Percentiles rank a stretch among this genome's conserved stretches.
These are phyloP conservation scores for Drosophila ambigua DNA, from an alignment of 1,140 invertebrate genomes.

Conservation along the genomic window DNA sequence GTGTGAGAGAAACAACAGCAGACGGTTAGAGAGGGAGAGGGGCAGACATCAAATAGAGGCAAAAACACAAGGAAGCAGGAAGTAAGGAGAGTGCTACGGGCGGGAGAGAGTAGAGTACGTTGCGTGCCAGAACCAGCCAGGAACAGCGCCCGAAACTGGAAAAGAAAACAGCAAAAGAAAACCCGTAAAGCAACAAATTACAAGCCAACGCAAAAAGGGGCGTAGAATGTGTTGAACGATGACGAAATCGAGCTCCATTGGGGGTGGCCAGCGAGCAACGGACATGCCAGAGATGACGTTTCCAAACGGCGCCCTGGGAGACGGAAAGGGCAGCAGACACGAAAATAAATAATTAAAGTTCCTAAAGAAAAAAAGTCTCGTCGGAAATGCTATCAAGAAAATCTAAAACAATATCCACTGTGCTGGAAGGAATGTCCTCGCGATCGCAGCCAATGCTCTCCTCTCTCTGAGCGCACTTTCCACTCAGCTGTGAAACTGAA, in stretches of 20 bases:
- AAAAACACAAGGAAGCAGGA: slow-evolving; percentile 17
- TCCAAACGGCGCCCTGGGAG: background rate
- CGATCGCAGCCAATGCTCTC: too few species aligned
- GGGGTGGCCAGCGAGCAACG: slow-evolving; percentile 1
- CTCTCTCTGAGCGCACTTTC: too few species aligned
- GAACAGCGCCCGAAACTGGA: slow-evolving; percentile 7
- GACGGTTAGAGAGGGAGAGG: background rate
- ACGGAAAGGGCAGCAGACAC: background rate
- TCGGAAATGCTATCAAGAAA: too few species aligned
- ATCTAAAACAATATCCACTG: too few species aligned
- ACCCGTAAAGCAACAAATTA: slow-evolving; percentile 2
- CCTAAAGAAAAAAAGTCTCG: slow-evolving; percentile 7
- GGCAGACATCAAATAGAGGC: slow-evolving; percentile 13
- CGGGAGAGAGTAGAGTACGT: slow-evolving; percentile 8
- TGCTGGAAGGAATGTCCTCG: too few species aligned
- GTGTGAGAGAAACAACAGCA: slow-evolving; percentile 48
- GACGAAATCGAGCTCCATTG: slow-evolving; percentile 64
- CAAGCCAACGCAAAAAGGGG: slow-evolving; percentile 40
- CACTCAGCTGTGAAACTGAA: too few species aligned
- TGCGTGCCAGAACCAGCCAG: slow-evolving; percentile 35
- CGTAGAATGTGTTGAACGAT: slow-evolving; percentile 60
- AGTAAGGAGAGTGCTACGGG: slow-evolving; percentile 13
- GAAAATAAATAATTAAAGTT: slow-evolving; percentile 34
- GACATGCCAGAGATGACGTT: slow-evolving; percentile 57
- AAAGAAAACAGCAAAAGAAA: slow-evolving; percentile 19